phyloP scores from a whole-genome alignment of 1,140 invertebrate genomes.

The Cotesia vestalis region DNA sequence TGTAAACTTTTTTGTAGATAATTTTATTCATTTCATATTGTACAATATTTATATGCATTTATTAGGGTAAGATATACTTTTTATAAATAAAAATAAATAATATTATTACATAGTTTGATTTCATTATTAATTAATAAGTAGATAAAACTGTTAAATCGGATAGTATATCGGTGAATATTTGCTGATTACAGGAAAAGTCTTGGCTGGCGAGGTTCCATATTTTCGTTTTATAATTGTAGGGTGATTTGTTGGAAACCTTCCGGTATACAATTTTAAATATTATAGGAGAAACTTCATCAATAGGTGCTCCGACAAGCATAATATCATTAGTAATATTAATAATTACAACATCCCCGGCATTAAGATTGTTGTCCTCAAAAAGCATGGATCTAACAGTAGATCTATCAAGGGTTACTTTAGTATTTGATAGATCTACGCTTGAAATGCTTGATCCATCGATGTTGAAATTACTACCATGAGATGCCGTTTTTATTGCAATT shows the following conservation, averaged over 20 bases:
- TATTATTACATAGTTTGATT: no score
- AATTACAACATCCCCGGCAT: conserved; percentile 38
- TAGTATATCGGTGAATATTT: not conserved
- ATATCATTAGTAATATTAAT: conserved; percentile 33
- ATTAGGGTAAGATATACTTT: no score
- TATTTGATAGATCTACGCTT: not conserved
- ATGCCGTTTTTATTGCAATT: no score
- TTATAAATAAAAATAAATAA: no score
- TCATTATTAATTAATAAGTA: no score
- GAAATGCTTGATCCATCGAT: no score
- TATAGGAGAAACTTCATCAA: conserved; percentile 35
- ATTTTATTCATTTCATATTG: no score
- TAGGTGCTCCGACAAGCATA: conserved; percentile 33
- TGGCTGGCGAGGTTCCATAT: not conserved
- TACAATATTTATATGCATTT: no score
- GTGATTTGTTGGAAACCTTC: not conserved
- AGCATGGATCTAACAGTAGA: not conserved
- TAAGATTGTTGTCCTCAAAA: conserved; percentile 14
- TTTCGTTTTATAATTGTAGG: not conserved
- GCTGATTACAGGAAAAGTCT: not conserved
- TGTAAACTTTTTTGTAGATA: no score
- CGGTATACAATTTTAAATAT: conserved; percentile 32
- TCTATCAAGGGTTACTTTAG: not conserved
- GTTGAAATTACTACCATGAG: no score
- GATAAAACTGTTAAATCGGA: not conserved